phyloP scores from a whole-genome alignment of 2,113 vertebrate genomes.

The Apteryx mantelli region DNA sequence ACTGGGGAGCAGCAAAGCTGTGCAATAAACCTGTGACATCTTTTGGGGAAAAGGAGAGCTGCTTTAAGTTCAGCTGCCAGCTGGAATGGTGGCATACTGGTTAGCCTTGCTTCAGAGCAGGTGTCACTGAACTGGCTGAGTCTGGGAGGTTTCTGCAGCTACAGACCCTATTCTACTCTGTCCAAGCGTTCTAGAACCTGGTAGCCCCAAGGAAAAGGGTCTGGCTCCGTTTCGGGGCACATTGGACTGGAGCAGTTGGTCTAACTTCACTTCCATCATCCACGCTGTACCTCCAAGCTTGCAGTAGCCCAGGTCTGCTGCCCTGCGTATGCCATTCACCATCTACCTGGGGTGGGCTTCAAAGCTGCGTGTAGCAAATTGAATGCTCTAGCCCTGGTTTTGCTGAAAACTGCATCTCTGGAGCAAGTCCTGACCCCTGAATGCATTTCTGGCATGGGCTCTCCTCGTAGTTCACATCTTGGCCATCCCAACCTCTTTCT shows the following conservation, averaged over 20 bases:
- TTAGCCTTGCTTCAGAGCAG: background rate
- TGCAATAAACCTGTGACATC: background rate
- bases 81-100: background rate
- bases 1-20: background rate
- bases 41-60: background rate
- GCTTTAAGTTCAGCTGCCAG: background rate
- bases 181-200: background rate
- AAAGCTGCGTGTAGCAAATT: background rate
- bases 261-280: background rate
- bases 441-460: background rate
- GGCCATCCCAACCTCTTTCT: background rate
- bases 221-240: background rate
- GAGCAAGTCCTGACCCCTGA: background rate
- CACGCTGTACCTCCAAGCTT: background rate
- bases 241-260: background rate
- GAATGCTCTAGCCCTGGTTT: background rate
- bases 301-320: background rate
- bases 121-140: background rate
- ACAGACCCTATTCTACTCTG: background rate
- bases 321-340: accelerated
- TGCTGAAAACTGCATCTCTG: background rate
- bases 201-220: background rate
- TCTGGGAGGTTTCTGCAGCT: background rate
- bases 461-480: background rate
- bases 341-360: accelerated